These are phyloP conservation scores for Hesperophylax magnus DNA, from an alignment of 1,140 invertebrate species.

Conservation along the genomic window DNA sequence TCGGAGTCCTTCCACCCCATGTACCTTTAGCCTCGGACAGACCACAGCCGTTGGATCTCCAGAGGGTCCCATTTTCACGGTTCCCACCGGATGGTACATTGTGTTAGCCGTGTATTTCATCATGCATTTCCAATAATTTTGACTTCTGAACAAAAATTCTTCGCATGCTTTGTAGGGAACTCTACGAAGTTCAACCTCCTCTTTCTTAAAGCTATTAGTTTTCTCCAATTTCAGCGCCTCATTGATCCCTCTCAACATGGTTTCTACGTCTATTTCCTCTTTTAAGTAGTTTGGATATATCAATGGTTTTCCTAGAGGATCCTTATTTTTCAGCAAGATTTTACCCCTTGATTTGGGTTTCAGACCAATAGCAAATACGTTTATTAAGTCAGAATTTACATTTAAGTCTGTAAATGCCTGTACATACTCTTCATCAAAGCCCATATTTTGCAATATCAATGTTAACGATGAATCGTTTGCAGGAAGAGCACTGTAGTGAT, in stretches of 20 bases:
- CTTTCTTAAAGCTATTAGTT: conserved; percentile 66
- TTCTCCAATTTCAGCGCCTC: conserved; percentile 67
- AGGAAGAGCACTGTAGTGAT: conserved; percentile 2
- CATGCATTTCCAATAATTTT: conserved; percentile 67
- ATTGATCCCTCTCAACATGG: conserved; percentile 72
- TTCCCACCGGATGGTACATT: conserved; percentile 67
- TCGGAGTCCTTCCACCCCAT: conserved; percentile 60
- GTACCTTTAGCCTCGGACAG: conserved; percentile 65
- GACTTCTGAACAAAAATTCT: conserved; percentile 62
- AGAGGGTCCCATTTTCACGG: conserved; percentile 68
- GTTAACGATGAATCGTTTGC: not conserved
- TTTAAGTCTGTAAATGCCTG: conserved; percentile 54
- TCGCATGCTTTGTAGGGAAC: conserved; percentile 64
- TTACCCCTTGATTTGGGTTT: conserved; percentile 74
- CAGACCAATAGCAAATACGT: conserved; percentile 66
- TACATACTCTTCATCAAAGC: conserved; percentile 33
- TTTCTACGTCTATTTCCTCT: conserved; percentile 71
- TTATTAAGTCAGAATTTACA: conserved; percentile 64
- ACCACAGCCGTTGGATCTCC: conserved; percentile 61
- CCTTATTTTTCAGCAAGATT: conserved; percentile 70
- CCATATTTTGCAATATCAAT: conserved; percentile 14
- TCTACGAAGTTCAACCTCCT: conserved; percentile 62
- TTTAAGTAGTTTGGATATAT: conserved; percentile 79
- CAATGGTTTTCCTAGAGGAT: conserved; percentile 75
- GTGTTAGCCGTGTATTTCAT: conserved; percentile 61